Evolutionary conservation across 2,113 vertebrate genomes (phyloP).

Genomic region (Pseudolaguvia tuberculata): DNA sequence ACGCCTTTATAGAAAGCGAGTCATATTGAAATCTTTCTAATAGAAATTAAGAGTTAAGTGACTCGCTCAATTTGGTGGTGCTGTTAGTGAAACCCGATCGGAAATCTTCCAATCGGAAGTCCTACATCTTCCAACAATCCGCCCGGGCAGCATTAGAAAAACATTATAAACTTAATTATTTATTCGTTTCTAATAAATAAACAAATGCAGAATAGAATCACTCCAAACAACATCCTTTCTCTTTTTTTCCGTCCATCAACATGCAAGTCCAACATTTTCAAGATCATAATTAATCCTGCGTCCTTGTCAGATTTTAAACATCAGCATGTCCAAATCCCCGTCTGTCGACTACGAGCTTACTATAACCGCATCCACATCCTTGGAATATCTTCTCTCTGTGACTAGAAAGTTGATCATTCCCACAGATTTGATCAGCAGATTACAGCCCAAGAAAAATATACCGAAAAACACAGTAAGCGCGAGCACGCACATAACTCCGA

Average conservation of each 20-base stretch:
- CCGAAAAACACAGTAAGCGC: conserved; percentile 83
- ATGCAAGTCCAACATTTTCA: background rate
- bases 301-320: background rate
- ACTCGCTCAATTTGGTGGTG: no score
- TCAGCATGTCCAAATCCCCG: background rate
- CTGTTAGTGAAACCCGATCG: no score
- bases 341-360: conserved; percentile 63
- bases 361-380: conserved; percentile 77
- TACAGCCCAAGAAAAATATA: conserved; percentile 85
- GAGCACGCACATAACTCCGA: conserved; percentile 83
- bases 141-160: background rate
- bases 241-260: background rate
- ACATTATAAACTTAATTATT: background rate
- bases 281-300: no score
- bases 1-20: no score
- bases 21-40: no score
- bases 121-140: no score
- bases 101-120: no score
- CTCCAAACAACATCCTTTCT: background rate
- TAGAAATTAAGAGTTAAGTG: no score
- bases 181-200: background rate
- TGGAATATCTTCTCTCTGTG: conserved; percentile 79
- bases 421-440: conserved; percentile 84
- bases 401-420: conserved; percentile 86
- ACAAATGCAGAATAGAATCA: background rate